phyloP scores from a whole-genome alignment of 1,140 invertebrate genomes.

The Phortica variegata region DNA sequence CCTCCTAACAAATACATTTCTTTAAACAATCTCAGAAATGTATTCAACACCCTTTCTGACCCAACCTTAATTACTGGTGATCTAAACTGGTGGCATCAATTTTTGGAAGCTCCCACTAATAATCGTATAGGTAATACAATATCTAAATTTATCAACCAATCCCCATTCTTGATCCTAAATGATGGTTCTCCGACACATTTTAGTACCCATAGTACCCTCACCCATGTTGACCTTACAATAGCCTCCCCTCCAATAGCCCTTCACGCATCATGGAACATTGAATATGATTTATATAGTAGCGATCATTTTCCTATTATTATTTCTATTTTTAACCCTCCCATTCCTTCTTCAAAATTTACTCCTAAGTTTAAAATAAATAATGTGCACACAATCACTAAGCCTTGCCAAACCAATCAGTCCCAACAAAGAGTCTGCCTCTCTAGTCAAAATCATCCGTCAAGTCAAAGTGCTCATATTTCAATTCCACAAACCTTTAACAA shows the following conservation, averaged over 20 bases:
- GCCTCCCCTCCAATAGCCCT: no score
- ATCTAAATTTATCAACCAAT: constrained; percentile 4
- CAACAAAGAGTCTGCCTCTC: not conserved
- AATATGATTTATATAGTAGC: constrained; percentile 2
- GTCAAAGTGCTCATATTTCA: not conserved
- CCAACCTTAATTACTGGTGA: constrained; percentile 19
- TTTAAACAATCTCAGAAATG: constrained; percentile 10
- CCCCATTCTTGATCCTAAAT: not conserved
- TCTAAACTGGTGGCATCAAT: constrained; percentile 17
- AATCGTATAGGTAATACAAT: constrained; percentile 4
- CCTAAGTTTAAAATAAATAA: not conserved
- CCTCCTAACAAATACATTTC: constrained; percentile 8
- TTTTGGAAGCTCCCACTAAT: constrained; percentile 1
- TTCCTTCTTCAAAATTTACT: not conserved
- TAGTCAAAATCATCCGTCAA: not conserved
- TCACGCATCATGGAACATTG: constrained; percentile 3
- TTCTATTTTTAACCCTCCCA: not conserved
- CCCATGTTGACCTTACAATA: no score
- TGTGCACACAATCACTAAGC: no score
- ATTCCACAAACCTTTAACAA: not conserved
- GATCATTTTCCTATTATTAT: constrained; percentile 7
- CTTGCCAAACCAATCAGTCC: not conserved
- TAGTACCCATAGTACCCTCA: no score
- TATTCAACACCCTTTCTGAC: constrained; percentile 4
- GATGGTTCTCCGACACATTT: no score